A percentile compares a stretch with the other conserved stretches of the same genome.
These are phyloP conservation scores for Samia ricini DNA, from an alignment of 1,140 invertebrate genomes.

Conservation along the genomic window DNA sequence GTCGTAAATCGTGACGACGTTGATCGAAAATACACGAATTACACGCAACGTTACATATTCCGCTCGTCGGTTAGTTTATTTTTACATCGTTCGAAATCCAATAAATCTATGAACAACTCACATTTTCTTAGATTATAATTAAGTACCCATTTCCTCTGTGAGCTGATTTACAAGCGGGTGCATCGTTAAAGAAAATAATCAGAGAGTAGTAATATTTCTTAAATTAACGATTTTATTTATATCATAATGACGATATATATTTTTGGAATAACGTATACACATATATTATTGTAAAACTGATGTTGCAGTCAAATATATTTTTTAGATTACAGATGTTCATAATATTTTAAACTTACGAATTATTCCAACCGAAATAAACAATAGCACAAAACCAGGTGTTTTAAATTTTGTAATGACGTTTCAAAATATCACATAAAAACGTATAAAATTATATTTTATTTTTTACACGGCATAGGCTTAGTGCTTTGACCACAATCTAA, in stretches of 20 bases:
- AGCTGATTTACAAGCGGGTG: neutral
- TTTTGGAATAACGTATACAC: neutral
- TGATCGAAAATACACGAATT: conserved; percentile 10
- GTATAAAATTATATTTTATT: too few species aligned
- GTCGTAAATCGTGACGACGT: conserved; percentile 7
- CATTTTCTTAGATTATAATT: conserved; percentile 4
- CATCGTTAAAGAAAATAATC: neutral
- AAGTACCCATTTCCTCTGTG: neutral
- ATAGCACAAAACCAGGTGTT: too few species aligned
- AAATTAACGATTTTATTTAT: neutral
- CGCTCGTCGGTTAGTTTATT: conserved; percentile 2
- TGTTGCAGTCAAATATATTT: too few species aligned
- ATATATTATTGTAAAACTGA: neutral
- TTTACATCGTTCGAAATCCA: conserved; percentile 6
- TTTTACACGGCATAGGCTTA: too few species aligned
- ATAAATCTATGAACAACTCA: conserved; percentile 7
- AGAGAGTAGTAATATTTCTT: neutral
- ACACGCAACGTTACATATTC: conserved; percentile 4
- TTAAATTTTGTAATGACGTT: too few species aligned
- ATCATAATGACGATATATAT: neutral
- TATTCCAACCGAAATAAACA: too few species aligned
- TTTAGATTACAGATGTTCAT: too few species aligned
- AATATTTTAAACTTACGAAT: too few species aligned
- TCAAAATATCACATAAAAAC: too few species aligned
- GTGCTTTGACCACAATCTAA: too few species aligned